These are phyloP conservation scores for Rhodophaea formosa DNA, from an alignment of 2,888 invertebrate genomes.

Conservation along the genomic window DNA sequence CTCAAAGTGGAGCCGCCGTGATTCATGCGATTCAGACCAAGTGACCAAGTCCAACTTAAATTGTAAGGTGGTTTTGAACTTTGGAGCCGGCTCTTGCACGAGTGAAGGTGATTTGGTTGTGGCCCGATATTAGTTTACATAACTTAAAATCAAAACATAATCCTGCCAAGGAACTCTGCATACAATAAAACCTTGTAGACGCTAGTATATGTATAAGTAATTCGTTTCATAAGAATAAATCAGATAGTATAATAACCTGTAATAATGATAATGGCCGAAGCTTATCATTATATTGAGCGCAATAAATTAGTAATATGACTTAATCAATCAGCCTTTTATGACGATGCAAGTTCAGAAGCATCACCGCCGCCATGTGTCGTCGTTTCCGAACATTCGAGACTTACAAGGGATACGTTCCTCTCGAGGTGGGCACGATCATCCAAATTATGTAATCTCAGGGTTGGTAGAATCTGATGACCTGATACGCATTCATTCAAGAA, in stretches of 20 bases:
- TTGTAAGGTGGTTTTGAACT: neutral
- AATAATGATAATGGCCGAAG: constrained; percentile 12
- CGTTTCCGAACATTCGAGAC: constrained; percentile 55
- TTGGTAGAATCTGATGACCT: too few species aligned
- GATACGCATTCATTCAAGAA: too few species aligned
- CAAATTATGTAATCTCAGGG: too few species aligned
- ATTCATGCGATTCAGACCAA: too few species aligned
- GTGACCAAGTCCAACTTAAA: neutral
- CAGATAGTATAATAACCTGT: constrained; percentile 13
- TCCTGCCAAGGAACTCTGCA: neutral
- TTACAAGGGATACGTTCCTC: neutral
- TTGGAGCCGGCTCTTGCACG: neutral
- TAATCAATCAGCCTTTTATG: constrained; percentile 19
- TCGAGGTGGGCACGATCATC: neutral
- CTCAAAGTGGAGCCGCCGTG: too few species aligned
- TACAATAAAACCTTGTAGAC: neutral
- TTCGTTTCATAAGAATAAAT: constrained; percentile 18
- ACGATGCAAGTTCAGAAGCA: constrained; percentile 3
- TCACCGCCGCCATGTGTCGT: constrained; percentile 5
- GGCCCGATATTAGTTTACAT: neutral
- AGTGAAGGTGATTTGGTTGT: neutral
- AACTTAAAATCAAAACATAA: neutral
- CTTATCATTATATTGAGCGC: constrained; percentile 17
- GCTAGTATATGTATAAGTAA: neutral
- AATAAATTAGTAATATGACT: neutral